phyloP scores from a whole-genome alignment of 2,797 vertebrate genomes.

The Microcaecilia unicolor region DNA sequence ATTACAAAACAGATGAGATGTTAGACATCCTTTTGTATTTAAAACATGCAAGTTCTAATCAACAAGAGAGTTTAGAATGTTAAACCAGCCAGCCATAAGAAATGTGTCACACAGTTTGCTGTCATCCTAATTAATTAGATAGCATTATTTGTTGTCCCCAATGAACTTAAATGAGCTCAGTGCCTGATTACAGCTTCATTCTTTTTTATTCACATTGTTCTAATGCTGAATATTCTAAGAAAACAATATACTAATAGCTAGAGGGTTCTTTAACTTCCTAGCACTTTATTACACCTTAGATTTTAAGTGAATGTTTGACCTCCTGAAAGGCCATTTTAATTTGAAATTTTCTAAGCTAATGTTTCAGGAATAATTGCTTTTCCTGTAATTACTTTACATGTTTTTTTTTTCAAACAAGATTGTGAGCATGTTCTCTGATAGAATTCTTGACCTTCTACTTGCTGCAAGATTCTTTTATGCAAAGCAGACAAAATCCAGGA shows the following conservation, averaged over 20 bases:
- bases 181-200: conserved; percentile 43
- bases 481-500: background rate
- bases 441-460: conserved; percentile 1
- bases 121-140: conserved; percentile 68
- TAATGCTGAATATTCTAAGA: conserved; percentile 10
- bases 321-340: conserved; percentile 22
- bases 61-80: conserved; percentile 55
- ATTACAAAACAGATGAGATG: conserved; percentile 51
- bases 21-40: conserved; percentile 58
- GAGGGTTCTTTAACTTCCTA: background rate
- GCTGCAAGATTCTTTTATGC: conserved; percentile 1
- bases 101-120: conserved; percentile 57
- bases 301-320: conserved; percentile 8
- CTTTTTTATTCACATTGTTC: conserved; percentile 33
- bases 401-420: conserved; percentile 15
- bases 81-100: conserved; percentile 58
- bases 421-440: conserved; percentile 15
- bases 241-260: background rate
- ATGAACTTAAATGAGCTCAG: conserved; percentile 48
- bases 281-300: conserved; percentile 8
- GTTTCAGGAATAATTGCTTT: conserved; percentile 20
- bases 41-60: conserved; percentile 56
- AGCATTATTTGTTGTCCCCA: conserved; percentile 57
- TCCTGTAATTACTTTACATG: conserved; percentile 22
- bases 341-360: conserved; percentile 19